A percentile compares a stretch with the other conserved stretches of the same genome.
phyloP scores from a whole-genome alignment of 2,797 vertebrate genomes.

The Paedocypris micromegethes region DNA sequence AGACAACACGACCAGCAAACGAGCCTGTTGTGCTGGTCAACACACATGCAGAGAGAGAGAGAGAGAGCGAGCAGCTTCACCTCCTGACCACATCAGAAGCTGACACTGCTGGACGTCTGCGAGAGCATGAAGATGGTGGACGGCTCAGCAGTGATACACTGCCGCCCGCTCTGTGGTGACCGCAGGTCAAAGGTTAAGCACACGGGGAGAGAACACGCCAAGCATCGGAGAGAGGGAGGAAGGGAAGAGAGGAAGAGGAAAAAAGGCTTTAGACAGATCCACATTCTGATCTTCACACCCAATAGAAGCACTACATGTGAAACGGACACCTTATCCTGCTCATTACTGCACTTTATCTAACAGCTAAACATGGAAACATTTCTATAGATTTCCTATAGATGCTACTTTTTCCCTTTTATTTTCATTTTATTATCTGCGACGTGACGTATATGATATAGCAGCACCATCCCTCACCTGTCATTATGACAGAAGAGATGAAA shows the following conservation, averaged over 20 bases:
- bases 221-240: slow-evolving; percentile 24
- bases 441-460: too few relatives aligned
- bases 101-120: slow-evolving; percentile 97
- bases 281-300: slow-evolving; percentile 48
- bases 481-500: too few relatives aligned
- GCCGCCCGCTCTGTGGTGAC: slow-evolving; percentile 82
- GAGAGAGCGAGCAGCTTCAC: slow-evolving; percentile 66
- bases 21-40: not conserved
- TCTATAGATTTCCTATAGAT: too few relatives aligned
- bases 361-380: too few relatives aligned
- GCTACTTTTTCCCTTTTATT: too few relatives aligned
- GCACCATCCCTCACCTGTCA: too few relatives aligned
- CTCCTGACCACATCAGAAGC: slow-evolving; percentile 91
- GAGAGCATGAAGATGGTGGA: slow-evolving; percentile 99
- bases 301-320: slow-evolving; percentile 11
- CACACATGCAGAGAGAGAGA: slow-evolving; percentile 29
- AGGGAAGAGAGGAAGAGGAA: slow-evolving; percentile 57
- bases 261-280: slow-evolving; percentile 68
- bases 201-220: slow-evolving; percentile 54
- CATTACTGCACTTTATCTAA: too few relatives aligned
- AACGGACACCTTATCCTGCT: too few relatives aligned
- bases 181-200: slow-evolving; percentile 58
- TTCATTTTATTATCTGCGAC: too few relatives aligned
- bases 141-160: slow-evolving; percentile 91
- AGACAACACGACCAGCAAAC: too few relatives aligned